Evolutionary conservation across 2,888 invertebrate genomes (phyloP), one percentile per base, ranked within the genome.

Genomic region (Pollenia amentaria): DNA sequence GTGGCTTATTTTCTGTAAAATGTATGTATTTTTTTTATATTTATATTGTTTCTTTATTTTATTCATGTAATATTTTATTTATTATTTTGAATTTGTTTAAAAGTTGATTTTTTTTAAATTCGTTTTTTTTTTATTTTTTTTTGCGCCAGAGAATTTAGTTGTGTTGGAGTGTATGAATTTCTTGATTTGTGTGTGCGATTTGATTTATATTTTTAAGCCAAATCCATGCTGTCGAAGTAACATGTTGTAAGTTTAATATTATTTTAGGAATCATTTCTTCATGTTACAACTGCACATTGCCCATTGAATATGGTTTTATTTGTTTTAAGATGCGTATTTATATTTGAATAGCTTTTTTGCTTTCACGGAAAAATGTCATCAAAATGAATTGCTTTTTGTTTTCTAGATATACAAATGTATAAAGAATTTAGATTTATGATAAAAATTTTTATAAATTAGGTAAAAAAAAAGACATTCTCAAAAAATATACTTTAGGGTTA

Each of bases 41-140:
- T 48, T n/a, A n/a, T n/a, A n/a, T 75, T 60, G 44, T 51, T 60
- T 67, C 16, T 67, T 51, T 51, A 60, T 51, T 44, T 72, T 62
- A 12, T 73, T 78, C 57, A 10, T 84, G 65, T 78, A 79, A 69
- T 69, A 79, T 84, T 75, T 79, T 57, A 75, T 75, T 84, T 84
- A 60, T 76, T 69, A 67, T 67, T 60, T 83, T 55, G 51, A 53
- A 70, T 51, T 78, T 78, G 42, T 57, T 84, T 78, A 53, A 62
- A 60, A 53, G 48, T 16, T 57, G 21, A 18, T 12, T 69, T 57
- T 46, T 69, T 40, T 46, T 38, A 18, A 18, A 18, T 51, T 72
- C 3, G 3, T 38, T 53, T 9, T 46, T 51, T 48, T 40, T n/a
- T 62, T 70, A 6, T 3, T 0, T 44, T 73, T n/a, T 16, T 38